Base-by-base conservation (phyloP, 2,888 invertebrate species). In the Clistopyga incitator region DNA sequence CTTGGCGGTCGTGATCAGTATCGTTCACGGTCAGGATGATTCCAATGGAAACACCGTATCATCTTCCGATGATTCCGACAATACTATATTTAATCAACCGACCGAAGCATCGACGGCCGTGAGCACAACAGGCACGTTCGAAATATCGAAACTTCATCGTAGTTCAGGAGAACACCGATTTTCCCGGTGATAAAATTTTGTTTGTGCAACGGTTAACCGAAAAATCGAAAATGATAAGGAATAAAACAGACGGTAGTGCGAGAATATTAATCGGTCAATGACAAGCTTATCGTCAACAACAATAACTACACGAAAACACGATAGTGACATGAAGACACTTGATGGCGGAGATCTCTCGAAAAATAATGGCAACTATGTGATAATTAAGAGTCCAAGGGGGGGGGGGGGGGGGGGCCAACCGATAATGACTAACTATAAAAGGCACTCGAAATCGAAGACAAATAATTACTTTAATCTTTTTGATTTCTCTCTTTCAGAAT, bases 61-160 rank as follows among this genome's bases (percentile, higher is more conserved):
- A 38, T 38, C 38, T 38, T 11, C 10, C 13, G 10, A 54, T 56
- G 54, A 54, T 11, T 54, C 54, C 20, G 0, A 20, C 54, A 11
- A 11, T 20, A 52, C 4, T 56, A 50, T 13, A 20, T n/a, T 1
- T 20, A 52, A 38, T 13, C 10, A 38, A 67, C 23, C 50, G 8
- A 68, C 38, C 18, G 50, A 38, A 61, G 18, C 54, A 70, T 42
- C 59, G 10, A 54, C 54, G 3, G 20, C 23, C 54, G 54, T 72
- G 18, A 13, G 18, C 18, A 13, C 45, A 10, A 25, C 29, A 82
- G 81, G 78, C 71, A 81, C 50, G 70, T 84, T 76, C 11, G 20
- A 11, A 18, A 42, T 38, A 42, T n/a, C 13, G 61, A 54, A 70
- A 15, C 54, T 23, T 20, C 11, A 56, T 25, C 23, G 10, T 18